These are phyloP conservation scores for Lagocephalus sceleratus DNA, from an alignment of 2,797 vertebrate species.

Conservation along the genomic window DNA sequence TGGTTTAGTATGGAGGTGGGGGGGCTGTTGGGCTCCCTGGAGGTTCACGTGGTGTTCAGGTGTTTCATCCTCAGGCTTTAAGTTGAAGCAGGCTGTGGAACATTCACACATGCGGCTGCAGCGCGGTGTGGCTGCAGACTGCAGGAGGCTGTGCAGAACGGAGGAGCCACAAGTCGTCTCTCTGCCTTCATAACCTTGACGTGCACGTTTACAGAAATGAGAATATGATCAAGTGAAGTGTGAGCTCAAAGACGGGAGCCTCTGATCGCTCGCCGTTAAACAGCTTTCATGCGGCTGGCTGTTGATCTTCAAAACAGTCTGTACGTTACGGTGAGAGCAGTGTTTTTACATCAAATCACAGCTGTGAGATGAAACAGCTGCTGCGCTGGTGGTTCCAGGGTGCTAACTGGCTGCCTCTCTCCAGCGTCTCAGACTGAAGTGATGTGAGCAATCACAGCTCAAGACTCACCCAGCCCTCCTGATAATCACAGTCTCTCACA, in stretches of 20 bases:
- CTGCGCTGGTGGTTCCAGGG: constrained; percentile 50
- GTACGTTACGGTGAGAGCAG: constrained; percentile 17
- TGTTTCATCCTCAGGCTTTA: too few relatives aligned
- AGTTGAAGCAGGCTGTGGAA: too few relatives aligned
- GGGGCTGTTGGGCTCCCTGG: too few relatives aligned
- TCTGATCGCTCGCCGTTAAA: constrained; percentile 32
- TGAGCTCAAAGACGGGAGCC: constrained; percentile 18
- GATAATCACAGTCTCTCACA: constrained; percentile 60
- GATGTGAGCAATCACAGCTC: constrained; percentile 67
- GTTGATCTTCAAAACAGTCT: constrained; percentile 44
- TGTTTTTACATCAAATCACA: constrained; percentile 21
- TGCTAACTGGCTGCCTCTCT: constrained; percentile 48
- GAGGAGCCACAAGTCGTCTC: too few relatives aligned
- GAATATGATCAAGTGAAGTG: constrained; percentile 31
- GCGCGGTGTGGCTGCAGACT: too few relatives aligned
- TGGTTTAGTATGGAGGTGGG: too few relatives aligned
- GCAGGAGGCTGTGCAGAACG: not conserved
- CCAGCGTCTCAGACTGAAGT: constrained; percentile 60
- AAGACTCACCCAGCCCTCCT: constrained; percentile 55
- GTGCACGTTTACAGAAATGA: not conserved
- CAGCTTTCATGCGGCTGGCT: constrained; percentile 22
- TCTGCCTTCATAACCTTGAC: constrained; percentile 4
- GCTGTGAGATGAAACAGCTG: constrained; percentile 39
- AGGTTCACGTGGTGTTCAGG: too few relatives aligned
- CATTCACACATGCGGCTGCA: too few relatives aligned